A percentile compares a stretch with the other conserved stretches of the same genome.
phyloP scores from a whole-genome alignment of 2,888 invertebrate species.

The Drosophila emarginata region DNA sequence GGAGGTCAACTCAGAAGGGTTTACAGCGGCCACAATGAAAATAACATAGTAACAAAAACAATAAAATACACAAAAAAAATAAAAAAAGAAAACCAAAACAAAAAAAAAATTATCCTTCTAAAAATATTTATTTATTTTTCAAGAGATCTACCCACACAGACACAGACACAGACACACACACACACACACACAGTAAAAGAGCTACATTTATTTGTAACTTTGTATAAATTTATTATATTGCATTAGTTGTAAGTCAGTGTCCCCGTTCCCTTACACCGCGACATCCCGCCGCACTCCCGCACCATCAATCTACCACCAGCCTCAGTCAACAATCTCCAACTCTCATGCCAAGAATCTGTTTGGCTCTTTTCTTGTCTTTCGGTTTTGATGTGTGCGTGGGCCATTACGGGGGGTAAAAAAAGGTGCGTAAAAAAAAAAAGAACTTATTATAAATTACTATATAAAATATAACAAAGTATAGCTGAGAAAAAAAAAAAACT shows the following conservation, averaged over 20 bases:
- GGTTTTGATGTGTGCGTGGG: conserved; percentile 54
- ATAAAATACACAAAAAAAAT: conserved; percentile 20
- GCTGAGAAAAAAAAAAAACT: conserved; percentile 13
- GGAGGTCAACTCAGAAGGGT: conserved; percentile 5
- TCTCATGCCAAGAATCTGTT: conserved; percentile 6
- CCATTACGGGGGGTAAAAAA: conserved; percentile 44
- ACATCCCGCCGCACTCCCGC: background rate
- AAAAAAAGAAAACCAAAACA: conserved; percentile 30
- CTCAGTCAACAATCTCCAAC: conserved; percentile 20
- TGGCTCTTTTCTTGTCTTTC: conserved; percentile 2
- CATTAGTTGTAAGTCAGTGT: conserved; percentile 77
- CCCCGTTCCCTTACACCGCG: background rate
- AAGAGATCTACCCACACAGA: conserved; percentile 33
- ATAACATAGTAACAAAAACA: conserved; percentile 7
- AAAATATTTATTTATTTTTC: conserved; percentile 77
- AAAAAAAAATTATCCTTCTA: conserved; percentile 63
- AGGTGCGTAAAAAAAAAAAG: conserved; percentile 68
- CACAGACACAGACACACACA: conserved; percentile 38
- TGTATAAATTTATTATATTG: conserved; percentile 80
- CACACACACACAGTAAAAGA: conserved; percentile 32
- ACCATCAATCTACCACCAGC: background rate
- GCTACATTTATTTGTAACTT: conserved; percentile 72
- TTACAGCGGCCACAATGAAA: background rate
- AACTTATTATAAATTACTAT: conserved; percentile 74
- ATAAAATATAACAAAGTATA: conserved; percentile 57